Evolutionary conservation across 2,113 vertebrate genomes (phyloP), one percentile per base, ranked within the genome.

Genomic region (Engystomops pustulosus): DNA sequence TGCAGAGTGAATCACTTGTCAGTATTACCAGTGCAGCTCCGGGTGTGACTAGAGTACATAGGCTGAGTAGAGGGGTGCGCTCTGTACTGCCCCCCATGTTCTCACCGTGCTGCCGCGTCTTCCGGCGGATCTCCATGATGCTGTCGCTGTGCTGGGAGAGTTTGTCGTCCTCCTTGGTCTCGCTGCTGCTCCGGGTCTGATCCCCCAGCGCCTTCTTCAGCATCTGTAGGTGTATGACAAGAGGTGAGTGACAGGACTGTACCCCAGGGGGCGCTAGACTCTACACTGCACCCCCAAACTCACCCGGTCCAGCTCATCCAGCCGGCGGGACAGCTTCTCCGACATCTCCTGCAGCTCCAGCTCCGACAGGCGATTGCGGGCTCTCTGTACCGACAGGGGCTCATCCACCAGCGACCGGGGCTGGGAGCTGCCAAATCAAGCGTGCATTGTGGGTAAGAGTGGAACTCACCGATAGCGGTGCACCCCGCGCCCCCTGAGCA

Each of bases 101-200:
- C 7, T 38, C 91, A 98, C 96, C 96, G 87, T 83, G 86, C 15
- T 86, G 84, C 41, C 70, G 88, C 82, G 89, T 91, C 83, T 89
- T 90, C 38, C 20, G 85, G 70, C 86, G 81, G 76, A 88, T 90
- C 86, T 96, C 95, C 90, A 94, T 92, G 90, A 94, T 5, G 27
- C 95, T 93, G 89, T 97, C 95, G 34, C 96, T 96, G 91, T 96
- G 93, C 49, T 96, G 95, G 20, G 94, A 96, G 23, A 93, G 89
- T 7, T 72, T 91, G 86, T 97, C 96, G 23, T 94, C 95, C 2
- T 95, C 93, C 76, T 79, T 70, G 44, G 87, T 44, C 34, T 90
- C 89, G 49, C 88, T 27, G 49, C 88, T 27, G 45, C 51, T 80
- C 87, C 88, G 14, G 17, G 62, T 6, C 62, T 87, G 86, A 47